These are phyloP conservation scores for Sebastes ruberrimus DNA, from an alignment of 2,797 vertebrate species.

Conservation along the genomic window DNA sequence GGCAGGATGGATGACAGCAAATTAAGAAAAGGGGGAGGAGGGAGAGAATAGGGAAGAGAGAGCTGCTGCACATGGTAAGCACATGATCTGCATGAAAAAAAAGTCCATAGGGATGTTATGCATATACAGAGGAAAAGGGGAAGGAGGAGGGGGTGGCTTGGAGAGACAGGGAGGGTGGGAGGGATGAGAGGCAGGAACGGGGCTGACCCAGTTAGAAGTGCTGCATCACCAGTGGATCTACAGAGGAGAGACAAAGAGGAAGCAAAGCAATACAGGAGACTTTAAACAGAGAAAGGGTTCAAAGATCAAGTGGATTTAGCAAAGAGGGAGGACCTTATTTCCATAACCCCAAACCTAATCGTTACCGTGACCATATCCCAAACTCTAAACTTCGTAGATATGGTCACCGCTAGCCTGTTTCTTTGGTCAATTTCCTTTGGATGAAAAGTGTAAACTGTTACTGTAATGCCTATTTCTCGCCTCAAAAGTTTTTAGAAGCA, in stretches of 20 bases:
- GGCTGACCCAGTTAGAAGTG: constrained; percentile 77
- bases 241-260: constrained; percentile 35
- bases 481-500: too few species aligned
- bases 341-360: background rate
- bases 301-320: background rate
- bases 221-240: constrained; percentile 71
- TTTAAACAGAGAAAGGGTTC: background rate
- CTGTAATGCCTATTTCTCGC: too few species aligned
- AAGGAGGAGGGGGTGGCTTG: constrained; percentile 15
- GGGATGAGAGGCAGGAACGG: constrained; percentile 45
- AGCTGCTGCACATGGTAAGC: constrained; percentile 59
- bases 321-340: background rate
- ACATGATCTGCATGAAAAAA: constrained; percentile 60
- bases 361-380: background rate
- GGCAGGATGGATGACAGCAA: constrained; percentile 22
- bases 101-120: constrained; percentile 14
- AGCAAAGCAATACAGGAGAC: constrained; percentile 1
- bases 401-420: background rate
- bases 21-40: constrained; percentile 23
- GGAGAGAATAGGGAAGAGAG: constrained; percentile 3
- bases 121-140: constrained; percentile 21
- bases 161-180: constrained; percentile 35
- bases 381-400: background rate
- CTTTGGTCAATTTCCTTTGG: background rate
- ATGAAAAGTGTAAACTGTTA: background rate